Base-by-base conservation (phyloP, 2,888 invertebrate species). In the Uropetala carovei region DNA sequence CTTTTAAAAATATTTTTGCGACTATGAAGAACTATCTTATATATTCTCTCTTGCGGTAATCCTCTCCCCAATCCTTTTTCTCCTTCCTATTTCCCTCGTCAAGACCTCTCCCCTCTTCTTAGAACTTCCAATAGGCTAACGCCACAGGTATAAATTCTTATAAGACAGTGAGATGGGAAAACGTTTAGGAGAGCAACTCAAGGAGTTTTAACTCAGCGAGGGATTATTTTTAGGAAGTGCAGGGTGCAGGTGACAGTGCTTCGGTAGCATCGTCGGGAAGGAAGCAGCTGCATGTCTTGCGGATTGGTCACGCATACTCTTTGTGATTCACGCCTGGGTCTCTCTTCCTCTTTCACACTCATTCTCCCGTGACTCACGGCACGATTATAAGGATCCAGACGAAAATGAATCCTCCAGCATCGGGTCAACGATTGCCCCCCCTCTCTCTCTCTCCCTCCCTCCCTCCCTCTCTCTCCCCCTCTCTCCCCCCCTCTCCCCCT, bases 161-260 rank as follows among this genome's bases (percentile, higher is more conserved):
- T 43, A 43, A 43, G 43, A 43, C 43, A 43, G 1, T 3, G 43
- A 43, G 64, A 13, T 16, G 64, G 64, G 68, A 4, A 16, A 11
- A n/a, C 64, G 64, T 13, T 16, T 64, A n/a, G 82, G 18, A 13
- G 82, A 43, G 82, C 82, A 83, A 83, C 18, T n/a, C 56, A 5
- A 18, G 18, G 56, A 56, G 83, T 30, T 18, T 30, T 83, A 30
- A 56, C 56, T 57, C 16, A 56, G 57, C n/a, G 58, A 22, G 22
- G 85, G 22, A 11, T 64, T 89, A 89, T 89, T 89, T 89, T 89
- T 89, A 89, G 89, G 89, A 89, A 89, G 64, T 89, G 89, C 89
- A 89, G 30, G 60, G 64, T 89, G 89, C 89, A 89, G 89, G 89
- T 89, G 89, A 86, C 60, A 60, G 27, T 27, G 58, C n/a, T 57